Evolutionary conservation across 2,113 vertebrate genomes (phyloP).

Genomic region (Sterrhoptilus dennistouni): DNA sequence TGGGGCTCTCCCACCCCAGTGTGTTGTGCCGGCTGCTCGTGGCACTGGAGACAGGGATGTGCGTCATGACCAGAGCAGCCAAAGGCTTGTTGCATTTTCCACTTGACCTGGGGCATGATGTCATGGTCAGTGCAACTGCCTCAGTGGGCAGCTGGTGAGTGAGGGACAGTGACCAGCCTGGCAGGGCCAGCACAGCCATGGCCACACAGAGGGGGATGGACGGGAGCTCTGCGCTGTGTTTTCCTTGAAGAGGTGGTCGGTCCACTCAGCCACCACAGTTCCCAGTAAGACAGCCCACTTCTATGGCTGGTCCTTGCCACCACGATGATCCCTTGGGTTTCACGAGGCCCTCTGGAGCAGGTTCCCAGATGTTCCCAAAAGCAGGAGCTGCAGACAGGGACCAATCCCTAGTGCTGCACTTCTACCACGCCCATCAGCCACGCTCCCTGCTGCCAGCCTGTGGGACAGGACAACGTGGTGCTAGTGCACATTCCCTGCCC

Average conservation of each 20-base stretch:
- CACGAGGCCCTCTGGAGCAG: not conserved
- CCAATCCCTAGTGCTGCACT: not conserved
- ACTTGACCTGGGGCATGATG: not conserved
- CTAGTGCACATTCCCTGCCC: fast-evolving
- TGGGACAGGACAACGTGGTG: not conserved
- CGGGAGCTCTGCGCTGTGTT: fast-evolving
- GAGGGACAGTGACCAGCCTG: not conserved
- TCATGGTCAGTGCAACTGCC: not conserved
- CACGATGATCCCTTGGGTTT: not conserved
- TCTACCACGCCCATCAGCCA: not conserved
- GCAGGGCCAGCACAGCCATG: fast-evolving
- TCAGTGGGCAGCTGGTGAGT: fast-evolving
- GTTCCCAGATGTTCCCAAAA: not conserved
- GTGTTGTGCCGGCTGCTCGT: fast-evolving
- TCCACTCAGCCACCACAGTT: not conserved
- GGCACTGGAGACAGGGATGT: not conserved
- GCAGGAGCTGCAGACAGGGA: not conserved
- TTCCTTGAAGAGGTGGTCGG: fast-evolving
- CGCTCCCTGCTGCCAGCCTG: not conserved
- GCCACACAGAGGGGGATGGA: not conserved
- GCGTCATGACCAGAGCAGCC: fast-evolving
- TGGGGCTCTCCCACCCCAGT: fast-evolving
- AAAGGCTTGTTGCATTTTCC: not conserved
- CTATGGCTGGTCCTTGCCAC: not conserved
- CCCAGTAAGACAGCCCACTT: fast-evolving